phyloP scores from a whole-genome alignment of 1,140 invertebrate genomes.

The Drosophila punjabiensis region DNA sequence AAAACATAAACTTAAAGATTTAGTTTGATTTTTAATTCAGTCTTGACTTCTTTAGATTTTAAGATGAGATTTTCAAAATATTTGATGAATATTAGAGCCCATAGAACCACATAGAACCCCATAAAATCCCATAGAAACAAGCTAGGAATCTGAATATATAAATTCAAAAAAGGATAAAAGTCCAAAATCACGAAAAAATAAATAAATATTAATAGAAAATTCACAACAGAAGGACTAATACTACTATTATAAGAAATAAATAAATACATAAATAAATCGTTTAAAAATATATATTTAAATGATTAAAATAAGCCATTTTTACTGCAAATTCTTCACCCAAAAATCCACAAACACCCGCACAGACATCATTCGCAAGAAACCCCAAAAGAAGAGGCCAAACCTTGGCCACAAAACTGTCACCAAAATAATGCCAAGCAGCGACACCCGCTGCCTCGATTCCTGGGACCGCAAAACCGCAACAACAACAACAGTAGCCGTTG shows the following conservation, averaged over 20 bases:
- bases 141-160: too few species aligned
- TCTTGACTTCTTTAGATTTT: neutral
- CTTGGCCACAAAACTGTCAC: conserved; percentile 58
- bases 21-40: neutral
- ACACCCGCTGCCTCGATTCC: conserved; percentile 26
- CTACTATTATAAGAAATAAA: neutral
- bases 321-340: neutral
- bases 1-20: neutral
- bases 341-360: conserved; percentile 23
- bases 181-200: neutral
- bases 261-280: neutral
- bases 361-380: conserved; percentile 20
- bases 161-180: too few species aligned
- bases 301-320: too few species aligned
- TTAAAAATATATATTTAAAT: neutral
- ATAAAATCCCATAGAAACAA: too few species aligned
- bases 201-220: neutral
- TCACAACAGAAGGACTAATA: too few species aligned
- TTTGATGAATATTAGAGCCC: neutral
- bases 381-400: conserved; percentile 1
- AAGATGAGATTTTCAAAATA: neutral
- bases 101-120: too few species aligned
- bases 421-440: conserved; percentile 59
- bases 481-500: conserved; percentile 62
- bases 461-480: conserved; percentile 30